phyloP scores from a whole-genome alignment of 2,113 vertebrate species.

The Daboia siamensis region DNA sequence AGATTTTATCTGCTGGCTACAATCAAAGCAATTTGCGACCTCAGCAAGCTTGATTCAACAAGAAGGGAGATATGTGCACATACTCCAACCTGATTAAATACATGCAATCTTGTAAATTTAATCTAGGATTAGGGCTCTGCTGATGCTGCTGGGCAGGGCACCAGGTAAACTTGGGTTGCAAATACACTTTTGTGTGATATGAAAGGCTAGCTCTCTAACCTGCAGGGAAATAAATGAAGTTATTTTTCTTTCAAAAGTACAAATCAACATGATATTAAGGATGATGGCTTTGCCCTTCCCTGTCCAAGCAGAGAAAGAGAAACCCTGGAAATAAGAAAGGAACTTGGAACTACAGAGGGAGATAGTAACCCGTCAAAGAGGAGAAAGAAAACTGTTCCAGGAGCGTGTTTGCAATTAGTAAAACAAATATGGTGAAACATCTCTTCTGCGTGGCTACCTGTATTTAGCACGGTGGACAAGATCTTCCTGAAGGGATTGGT shows the following conservation, averaged over 20 bases:
- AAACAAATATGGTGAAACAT: not conserved
- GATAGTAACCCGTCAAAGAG: not conserved
- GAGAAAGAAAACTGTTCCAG: not conserved
- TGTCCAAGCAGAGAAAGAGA: not conserved
- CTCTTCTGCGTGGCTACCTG: not conserved
- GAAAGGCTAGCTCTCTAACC: not conserved
- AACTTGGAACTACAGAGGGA: not conserved
- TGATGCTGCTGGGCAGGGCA: not conserved
- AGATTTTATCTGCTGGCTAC: not conserved
- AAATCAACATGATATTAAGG: not conserved
- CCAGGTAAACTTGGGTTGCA: not conserved
- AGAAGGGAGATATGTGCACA: not conserved
- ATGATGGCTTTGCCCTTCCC: not conserved
- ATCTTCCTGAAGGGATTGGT: not conserved
- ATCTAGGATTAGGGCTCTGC: not conserved
- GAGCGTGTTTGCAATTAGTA: not conserved
- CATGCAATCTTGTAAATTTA: not conserved
- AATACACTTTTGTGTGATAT: not conserved
- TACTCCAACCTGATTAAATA: not conserved
- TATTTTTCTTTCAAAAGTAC: not conserved
- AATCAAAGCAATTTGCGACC: not conserved
- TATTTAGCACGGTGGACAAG: not conserved
- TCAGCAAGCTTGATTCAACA: not conserved
- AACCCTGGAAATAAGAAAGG: not conserved
- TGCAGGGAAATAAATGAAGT: not conserved